Evolutionary conservation across 2,888 invertebrate species (phyloP), one percentile per base, ranked within the genome.

Genomic region (Adelphocoris suturalis): DNA sequence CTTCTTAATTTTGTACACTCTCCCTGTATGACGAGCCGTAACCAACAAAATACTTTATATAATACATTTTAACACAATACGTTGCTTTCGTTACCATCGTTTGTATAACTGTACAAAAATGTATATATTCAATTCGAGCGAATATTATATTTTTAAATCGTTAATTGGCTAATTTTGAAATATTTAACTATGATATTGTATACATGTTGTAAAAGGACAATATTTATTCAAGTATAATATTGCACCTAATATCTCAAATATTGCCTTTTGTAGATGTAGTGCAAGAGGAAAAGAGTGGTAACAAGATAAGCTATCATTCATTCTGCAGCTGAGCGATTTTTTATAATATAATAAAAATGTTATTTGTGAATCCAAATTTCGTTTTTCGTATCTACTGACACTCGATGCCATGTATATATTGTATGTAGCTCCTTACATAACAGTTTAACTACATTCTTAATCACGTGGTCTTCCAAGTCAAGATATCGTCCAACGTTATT

Each of bases 101-200:
- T 68, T 23, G 23, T 23, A 68, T 23, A 7, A 68, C 5, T 68
- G 68, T 68, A 68, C 12, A 68, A 55, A 12, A 78, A 76, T 88
- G 88, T 88, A 88, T 14, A 88, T 88, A 88, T 37, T 28, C 48
- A 48, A 57, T 86, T 23, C 80, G 19, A 86, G 75, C 61, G 28
- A 88, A 80, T 80, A 47, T 88, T 88, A 88, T 88, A 88, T 88
- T 88, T 88, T 88, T 88, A 88, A 86, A 76, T 88, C 28, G 88
- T 88, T 88, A 52, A 55, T 88, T 78, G 88, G 76, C 47, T 28
- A 78, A 76, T 52, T 88, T 88, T 55, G 52, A 28, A 28, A 80
- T 52, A 52, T 37, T 78, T 46, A 11, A 76, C 76, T 85, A 57
- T 82, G 48, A 52, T 86, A 78, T 86, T 48, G 46, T 37, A 85